Evolutionary conservation across 1,140 invertebrate species (phyloP), one percentile per base, ranked within the genome.

Genomic region (Watersipora subatra): DNA sequence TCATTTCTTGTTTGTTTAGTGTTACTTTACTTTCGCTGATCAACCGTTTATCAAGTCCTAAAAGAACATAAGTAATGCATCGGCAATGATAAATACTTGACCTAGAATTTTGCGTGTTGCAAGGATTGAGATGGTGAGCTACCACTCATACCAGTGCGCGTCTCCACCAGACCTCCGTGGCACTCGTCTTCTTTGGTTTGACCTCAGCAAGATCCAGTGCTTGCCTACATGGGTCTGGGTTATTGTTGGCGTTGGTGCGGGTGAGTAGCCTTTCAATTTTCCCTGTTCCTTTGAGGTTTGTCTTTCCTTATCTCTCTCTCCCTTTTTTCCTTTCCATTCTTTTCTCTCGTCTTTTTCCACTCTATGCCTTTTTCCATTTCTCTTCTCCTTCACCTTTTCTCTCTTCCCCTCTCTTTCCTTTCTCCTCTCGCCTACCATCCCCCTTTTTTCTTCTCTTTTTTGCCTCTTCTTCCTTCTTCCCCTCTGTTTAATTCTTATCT

Each of bases 391-490:
- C 25, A 17, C 58, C 56, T 34, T 29, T 57, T 27, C 62, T 2
- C 62, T 58, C 58, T 26, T 62, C 64, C 58, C 20, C 29, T 27
- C 58, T n/a, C 58, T 27, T 66, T n/a, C 62, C 20, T 62, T 26
- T 65, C 64, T 30, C 58, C 57, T 57, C 61, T 25, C 61, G 17
- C 63, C 63, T 12, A 61, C 30, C 34, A 61, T 59, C 26, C 30
- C 17, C n/a, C 30, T 34, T 15, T 26, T 27, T 56, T n/a, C 55
- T 24, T 24, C 12, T 64, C 55, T 24, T 30, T 7, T 64, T 34
- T 28, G 28, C 55, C 56, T 22, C 24, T 22, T 27, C 27, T 12
- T 62, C 56, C 64, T 24, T 28, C 28, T 26, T 55, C 22, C 26
- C 26, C 0, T 1, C 19, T 61, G 3, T 30, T 3, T 62, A 0